Evolutionary conservation across 1,140 invertebrate species (phyloP), one percentile per base, ranked within the genome.

Genomic region (Lutraria rhynchaena): DNA sequence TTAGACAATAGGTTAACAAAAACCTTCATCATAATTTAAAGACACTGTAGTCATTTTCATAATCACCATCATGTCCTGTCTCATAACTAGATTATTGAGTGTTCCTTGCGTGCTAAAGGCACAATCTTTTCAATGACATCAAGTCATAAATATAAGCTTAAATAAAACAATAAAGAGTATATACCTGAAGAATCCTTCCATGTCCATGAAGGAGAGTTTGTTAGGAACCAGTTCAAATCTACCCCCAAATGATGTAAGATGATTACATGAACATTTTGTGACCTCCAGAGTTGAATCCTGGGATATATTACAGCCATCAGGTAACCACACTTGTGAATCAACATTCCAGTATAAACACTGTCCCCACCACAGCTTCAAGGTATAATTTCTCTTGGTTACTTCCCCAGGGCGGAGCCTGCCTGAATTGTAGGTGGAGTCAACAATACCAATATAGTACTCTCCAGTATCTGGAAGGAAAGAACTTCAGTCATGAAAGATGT

Each of bases 151-250:
- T n/a, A n/a, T n/a, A n/a, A n/a, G n/a, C n/a, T n/a, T n/a, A n/a
- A n/a, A n/a, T n/a, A n/a, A n/a, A n/a, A n/a, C n/a, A n/a, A n/a
- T n/a, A n/a, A n/a, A n/a, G n/a, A n/a, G n/a, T n/a, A n/a, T n/a
- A n/a, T 82, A 92, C 91, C 86, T 85, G 83, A 92, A 91, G 81
- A 92, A 91, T 33, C 85, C 82, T 11, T 92, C 90, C 1, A 91
- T 85, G 77, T 88, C 77, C 22, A 81, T 82, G 37, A 89, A 85
- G 11, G 81, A 83, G 3, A 92, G 75, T 37, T 90, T 85, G 76
- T 90, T 89, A 1, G 86, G 84, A 15, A 87, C 82, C 17, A 89
- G 76, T 41, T 88, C 85, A 82, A 91, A 87, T 51, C 87, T 86
- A 22, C 86, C 84, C 11, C 88, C 90, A 86, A 91, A 92, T 27